A percentile compares a stretch with the other conserved stretches of the same genome.
These are phyloP conservation scores for Musca vetustissima DNA, from an alignment of 1,140 invertebrate species.

Conservation along the genomic window DNA sequence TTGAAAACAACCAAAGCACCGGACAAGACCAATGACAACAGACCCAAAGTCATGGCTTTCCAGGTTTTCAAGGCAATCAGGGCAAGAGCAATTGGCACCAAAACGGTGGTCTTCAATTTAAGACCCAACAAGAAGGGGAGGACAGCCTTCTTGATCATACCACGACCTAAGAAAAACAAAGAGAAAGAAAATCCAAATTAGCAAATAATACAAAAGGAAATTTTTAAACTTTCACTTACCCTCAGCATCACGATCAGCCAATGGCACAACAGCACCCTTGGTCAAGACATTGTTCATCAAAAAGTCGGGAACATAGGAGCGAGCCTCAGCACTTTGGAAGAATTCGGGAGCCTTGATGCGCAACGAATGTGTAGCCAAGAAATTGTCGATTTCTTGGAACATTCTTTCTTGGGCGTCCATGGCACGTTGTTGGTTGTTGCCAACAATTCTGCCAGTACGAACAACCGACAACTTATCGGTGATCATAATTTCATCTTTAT, in stretches of 20 bases:
- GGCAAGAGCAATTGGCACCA: constrained; percentile 76
- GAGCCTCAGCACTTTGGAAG: constrained; percentile 59
- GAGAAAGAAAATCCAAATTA: not conserved
- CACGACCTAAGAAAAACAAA: constrained; percentile 63
- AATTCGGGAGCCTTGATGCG: constrained; percentile 65
- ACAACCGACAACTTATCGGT: constrained; percentile 73
- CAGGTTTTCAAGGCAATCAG: constrained; percentile 83
- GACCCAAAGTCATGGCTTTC: constrained; percentile 81
- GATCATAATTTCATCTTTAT: constrained; percentile 69
- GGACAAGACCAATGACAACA: constrained; percentile 78
- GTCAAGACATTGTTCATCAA: constrained; percentile 66
- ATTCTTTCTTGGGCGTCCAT: constrained; percentile 49
- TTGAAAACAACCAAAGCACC: constrained; percentile 83
- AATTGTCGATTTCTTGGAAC: constrained; percentile 66
- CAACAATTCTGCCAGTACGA: constrained; percentile 58
- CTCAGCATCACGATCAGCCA: constrained; percentile 63
- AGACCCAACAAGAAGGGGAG: constrained; percentile 80
- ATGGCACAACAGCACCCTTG: constrained; percentile 67
- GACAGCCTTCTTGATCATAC: constrained; percentile 79
- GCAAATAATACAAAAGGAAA: constrained; percentile 29
- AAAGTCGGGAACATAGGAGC: constrained; percentile 67
- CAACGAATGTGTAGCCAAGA: constrained; percentile 66
- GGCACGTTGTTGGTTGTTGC: constrained; percentile 27
- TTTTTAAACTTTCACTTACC: constrained; percentile 55
- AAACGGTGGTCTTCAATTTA: constrained; percentile 80